These are phyloP conservation scores for Pachycephus smyrnensis DNA, from an alignment of 2,888 invertebrate genomes.

Conservation along the genomic window DNA sequence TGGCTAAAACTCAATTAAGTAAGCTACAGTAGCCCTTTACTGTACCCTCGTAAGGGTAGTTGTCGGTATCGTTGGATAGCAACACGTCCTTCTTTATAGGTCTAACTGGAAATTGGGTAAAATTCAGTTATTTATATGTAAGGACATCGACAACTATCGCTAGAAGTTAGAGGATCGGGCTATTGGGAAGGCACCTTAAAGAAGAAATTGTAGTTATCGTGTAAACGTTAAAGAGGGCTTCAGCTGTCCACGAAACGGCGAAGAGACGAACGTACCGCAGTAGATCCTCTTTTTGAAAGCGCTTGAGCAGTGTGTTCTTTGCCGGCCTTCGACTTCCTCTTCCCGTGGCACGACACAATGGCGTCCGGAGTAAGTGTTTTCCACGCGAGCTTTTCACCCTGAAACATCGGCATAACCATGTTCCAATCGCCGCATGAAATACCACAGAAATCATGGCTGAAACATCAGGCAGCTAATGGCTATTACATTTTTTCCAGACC, in stretches of 20 bases:
- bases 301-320: slow-evolving; percentile 37
- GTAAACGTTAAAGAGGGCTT: background rate
- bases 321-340: slow-evolving; percentile 65
- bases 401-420: slow-evolving; percentile 50
- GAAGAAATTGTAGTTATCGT: background rate
- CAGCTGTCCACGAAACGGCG: background rate
- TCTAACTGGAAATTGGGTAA: background rate
- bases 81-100: background rate
- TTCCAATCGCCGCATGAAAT: slow-evolving; percentile 10
- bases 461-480: background rate
- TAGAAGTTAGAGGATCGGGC: too few species aligned
- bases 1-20: too few species aligned
- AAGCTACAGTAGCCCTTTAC: too few species aligned
- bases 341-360: slow-evolving; percentile 66
- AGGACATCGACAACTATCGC: too few species aligned
- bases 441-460: slow-evolving; percentile 7
- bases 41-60: too few species aligned
- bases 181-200: background rate
- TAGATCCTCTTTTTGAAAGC: background rate
- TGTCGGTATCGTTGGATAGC: too few species aligned
- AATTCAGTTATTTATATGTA: background rate
- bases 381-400: slow-evolving; percentile 53
- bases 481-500: slow-evolving; percentile 76
- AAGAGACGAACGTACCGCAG: background rate
- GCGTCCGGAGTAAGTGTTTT: slow-evolving; percentile 70